Base-by-base conservation (phyloP, 2,113 vertebrate species). In the Hepsetus odoe region DNA sequence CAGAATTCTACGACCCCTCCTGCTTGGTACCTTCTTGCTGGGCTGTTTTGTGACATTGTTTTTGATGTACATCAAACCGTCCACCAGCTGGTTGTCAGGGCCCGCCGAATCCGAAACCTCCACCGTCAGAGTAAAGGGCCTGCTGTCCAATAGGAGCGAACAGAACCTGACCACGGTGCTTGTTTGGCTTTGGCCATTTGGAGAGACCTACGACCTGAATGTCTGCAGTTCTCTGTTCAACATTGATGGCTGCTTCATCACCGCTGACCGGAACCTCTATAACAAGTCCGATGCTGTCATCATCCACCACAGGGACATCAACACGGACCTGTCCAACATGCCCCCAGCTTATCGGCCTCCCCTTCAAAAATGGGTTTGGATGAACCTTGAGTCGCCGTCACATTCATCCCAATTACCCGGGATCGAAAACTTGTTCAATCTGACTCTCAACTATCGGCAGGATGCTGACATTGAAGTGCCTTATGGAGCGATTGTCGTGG, bases 331-430 rank as follows among this genome's bases (percentile, higher is more conserved):
- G 78, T 94, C 96, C 71, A 99, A 99, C 83, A 93, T 99, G 90
- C 97, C 97, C 24, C 93, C 94, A 32, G 74, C 93, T 22, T 90
- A 92, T 67, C 94, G 96, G 53, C 97, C 97, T 22, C 92, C 95
- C 0, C 95, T 98, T 88, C 97, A 99, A 90, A 98, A 98, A 85
- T 99, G 97, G 97, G 91, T 99, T 86, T 98, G 97, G 97, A 98
- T 98, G 97, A 99, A 99, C 86, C 84, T 99, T 58, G 97, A 99
- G 89, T 99, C 97, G 0, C 97, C 96, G 0, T 97, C 96, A 0
- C 96, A 98, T 72, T 98, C 95, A 0, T 94, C 95, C 12, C 95
- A 96, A 79, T 94, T 96, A 75, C 93, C 93, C 69, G 97, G 96
- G 40, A 96, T 98, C 7, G 96, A 97, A 75, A 96, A 96, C 79